Base-by-base conservation (phyloP, 2,888 invertebrate species). In the Globia sparganii region DNA sequence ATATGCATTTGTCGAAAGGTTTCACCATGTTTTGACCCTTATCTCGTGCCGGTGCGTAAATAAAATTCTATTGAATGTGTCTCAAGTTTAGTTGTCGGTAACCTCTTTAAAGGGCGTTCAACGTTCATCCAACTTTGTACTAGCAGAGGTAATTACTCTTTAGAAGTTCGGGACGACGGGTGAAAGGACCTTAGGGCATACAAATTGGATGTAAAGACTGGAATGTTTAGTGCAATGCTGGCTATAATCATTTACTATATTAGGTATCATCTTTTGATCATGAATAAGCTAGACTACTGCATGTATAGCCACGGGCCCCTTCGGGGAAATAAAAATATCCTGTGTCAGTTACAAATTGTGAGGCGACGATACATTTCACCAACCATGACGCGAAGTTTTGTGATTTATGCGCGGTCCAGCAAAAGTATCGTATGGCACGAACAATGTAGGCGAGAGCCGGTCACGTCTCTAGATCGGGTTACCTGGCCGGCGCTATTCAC, bases 381-480 rank as follows among this genome's bases (percentile, higher is more conserved):
- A 75, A 83, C 78, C 67, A 73, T 81, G 74, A 75, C 81, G 67
- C 75, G 68, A 71, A 80, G 58, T 75, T 77, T 72, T 80, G 83
- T 86, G 88, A 88, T 88, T 88, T 86, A 87, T 84, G 83, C 78
- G 77, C 69, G 74, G 85, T 84, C 80, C 87, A 87, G 85, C 86
- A 88, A 90, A 87, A 91, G 92, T 93, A 93, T 94, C 91, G 91
- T 91, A 88, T 91, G 85, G 80, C 91, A 89, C 90, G 90, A 91
- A 92, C 90, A 92, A 91, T 91, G 89, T 88, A 86, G 86, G 83
- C 85, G 85, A 90, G 90, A 90, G 91, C 88, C 90, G 91, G 92
- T 93, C 93, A 93, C 91, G 92, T 92, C 88, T 90, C 80, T 89
- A 87, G 90, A 92, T 94, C 92, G 87, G 86, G 92, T 94, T 94